Conservation (phyloP, 1,140 invertebrate genomes). For the Philotrypesis tridentata region DNA sequence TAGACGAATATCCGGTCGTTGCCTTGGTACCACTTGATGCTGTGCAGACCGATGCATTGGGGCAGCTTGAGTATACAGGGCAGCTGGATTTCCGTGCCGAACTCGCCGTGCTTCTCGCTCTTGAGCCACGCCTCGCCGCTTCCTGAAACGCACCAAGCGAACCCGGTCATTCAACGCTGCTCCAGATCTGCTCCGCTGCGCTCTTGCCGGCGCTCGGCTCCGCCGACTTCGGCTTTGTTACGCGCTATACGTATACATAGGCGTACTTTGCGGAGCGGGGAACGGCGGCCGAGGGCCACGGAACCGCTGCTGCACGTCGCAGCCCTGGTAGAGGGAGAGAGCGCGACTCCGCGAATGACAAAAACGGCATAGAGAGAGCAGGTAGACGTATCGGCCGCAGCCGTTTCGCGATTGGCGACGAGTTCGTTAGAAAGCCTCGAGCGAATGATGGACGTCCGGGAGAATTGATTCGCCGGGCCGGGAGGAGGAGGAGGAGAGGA, state of each 20-base stretch:
- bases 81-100: conserved; percentile 81
- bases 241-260: too few species aligned
- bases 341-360: neutral
- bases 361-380: too few species aligned
- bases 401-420: neutral
- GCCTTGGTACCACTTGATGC: conserved; percentile 92
- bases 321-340: too few species aligned
- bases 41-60: conserved; percentile 88
- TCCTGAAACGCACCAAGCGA: conserved; percentile 64
- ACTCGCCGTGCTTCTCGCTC: conserved; percentile 69
- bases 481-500: too few species aligned
- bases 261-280: too few species aligned
- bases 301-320: too few species aligned
- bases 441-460: neutral
- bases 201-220: neutral
- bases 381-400: neutral
- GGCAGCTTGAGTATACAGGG: conserved; percentile 84
- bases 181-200: conserved; percentile 46
- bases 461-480: neutral
- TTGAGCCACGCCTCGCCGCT: conserved; percentile 70
- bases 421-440: neutral
- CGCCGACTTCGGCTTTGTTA: too few species aligned
- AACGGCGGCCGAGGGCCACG: too few species aligned
- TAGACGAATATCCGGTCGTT: conserved; percentile 88
- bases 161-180: conserved; percentile 46